Percentiles rank a stretch among this genome's conserved stretches.
phyloP scores from a whole-genome alignment of 2,888 invertebrate genomes.

The Patella ulyssiponensis region DNA sequence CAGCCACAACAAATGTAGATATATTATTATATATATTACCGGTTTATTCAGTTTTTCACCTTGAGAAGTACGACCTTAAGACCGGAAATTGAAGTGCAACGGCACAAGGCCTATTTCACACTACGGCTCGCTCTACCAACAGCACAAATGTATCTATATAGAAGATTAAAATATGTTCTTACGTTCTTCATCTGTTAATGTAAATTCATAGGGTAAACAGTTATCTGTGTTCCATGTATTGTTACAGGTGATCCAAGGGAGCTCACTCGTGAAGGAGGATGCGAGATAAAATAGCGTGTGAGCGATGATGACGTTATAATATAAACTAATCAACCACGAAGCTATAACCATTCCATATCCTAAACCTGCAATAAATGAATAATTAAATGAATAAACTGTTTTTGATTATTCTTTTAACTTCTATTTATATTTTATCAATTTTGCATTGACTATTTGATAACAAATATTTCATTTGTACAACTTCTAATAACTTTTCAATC shows the following conservation, averaged over 20 bases:
- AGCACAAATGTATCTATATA: too few relatives aligned
- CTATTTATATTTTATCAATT: neutral
- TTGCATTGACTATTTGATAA: neutral
- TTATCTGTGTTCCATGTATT: slow-evolving; percentile 68
- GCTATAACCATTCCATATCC: slow-evolving; percentile 70
- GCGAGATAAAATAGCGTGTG: slow-evolving; percentile 70
- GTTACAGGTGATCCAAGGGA: slow-evolving; percentile 70
- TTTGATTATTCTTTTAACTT: neutral
- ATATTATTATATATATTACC: too few relatives aligned
- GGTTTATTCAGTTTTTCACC: too few relatives aligned
- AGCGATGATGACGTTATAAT: slow-evolving; percentile 72
- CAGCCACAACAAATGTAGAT: too few relatives aligned
- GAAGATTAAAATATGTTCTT: neutral
- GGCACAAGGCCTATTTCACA: too few relatives aligned
- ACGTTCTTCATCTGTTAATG: slow-evolving; percentile 10
- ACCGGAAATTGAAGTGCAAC: too few relatives aligned
- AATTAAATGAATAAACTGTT: neutral
- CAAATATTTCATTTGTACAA: too few relatives aligned
- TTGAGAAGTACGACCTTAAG: too few relatives aligned
- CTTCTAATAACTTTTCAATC: too few relatives aligned
- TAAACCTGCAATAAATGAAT: slow-evolving; percentile 58
- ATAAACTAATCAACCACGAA: slow-evolving; percentile 66
- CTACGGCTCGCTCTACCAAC: too few relatives aligned
- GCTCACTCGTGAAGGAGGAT: slow-evolving; percentile 63
- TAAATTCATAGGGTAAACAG: slow-evolving; percentile 63